These are phyloP conservation scores for Hoplodrina ambigua DNA, from an alignment of 2,888 invertebrate genomes.

Conservation along the genomic window DNA sequence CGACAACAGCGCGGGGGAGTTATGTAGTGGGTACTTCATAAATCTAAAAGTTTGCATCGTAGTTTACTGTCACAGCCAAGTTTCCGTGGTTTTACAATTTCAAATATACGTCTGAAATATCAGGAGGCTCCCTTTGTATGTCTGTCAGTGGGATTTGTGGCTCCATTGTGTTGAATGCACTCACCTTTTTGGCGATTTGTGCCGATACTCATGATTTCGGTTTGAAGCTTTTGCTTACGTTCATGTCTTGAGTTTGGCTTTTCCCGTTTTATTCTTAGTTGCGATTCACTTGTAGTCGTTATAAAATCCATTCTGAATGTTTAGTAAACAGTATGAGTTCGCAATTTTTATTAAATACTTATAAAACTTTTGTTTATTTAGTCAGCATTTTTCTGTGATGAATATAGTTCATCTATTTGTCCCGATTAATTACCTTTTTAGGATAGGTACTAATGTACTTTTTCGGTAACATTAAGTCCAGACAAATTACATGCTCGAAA, in stretches of 20 bases:
- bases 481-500: conserved; percentile 7
- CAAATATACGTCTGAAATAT: conserved; percentile 72
- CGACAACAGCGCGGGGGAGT: conserved; percentile 66
- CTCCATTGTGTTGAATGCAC: conserved; percentile 66
- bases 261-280: neutral
- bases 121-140: conserved; percentile 62
- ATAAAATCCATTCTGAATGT: too few species aligned
- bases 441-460: conserved; percentile 13
- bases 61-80: conserved; percentile 77
- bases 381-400: neutral
- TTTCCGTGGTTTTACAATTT: conserved; percentile 76
- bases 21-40: conserved; percentile 75
- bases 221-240: conserved; percentile 20
- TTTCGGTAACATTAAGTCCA: conserved; percentile 22
- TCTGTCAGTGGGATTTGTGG: conserved; percentile 64
- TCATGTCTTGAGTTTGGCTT: neutral
- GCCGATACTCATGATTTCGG: conserved; percentile 35
- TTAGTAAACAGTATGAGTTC: neutral
- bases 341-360: neutral
- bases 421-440: conserved; percentile 8
- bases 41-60: conserved; percentile 81
- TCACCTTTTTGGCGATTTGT: conserved; percentile 63
- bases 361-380: neutral
- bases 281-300: neutral
- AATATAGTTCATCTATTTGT: neutral